These are phyloP conservation scores for Myotis findleyi DNA, from an alignment of 2,797 vertebrate genomes.

Conservation along the genomic window DNA sequence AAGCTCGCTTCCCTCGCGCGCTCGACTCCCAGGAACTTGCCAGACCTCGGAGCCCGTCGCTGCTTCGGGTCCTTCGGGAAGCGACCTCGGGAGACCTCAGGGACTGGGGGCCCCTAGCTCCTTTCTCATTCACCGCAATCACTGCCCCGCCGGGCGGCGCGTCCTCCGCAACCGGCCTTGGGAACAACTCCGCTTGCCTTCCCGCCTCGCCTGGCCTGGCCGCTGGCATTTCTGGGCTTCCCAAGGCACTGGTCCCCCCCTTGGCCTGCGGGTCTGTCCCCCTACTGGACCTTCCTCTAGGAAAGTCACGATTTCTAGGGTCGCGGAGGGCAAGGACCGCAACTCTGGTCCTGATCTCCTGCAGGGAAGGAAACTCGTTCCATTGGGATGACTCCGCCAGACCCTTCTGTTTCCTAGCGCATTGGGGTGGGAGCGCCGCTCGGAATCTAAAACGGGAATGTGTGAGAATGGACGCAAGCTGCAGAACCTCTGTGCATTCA, in stretches of 20 bases:
- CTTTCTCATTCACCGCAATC: not conserved
- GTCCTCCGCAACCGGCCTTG: not conserved
- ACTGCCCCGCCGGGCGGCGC: not conserved
- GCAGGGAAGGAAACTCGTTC: not conserved
- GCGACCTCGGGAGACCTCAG: not conserved
- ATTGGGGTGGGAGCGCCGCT: not conserved
- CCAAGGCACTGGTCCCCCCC: not conserved
- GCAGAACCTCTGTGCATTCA: not conserved
- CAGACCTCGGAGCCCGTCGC: not conserved
- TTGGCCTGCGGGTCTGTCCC: not conserved
- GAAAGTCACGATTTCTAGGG: not conserved
- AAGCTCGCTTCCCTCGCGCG: not conserved
- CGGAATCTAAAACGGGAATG: slow-evolving; percentile 7
- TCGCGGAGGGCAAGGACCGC: not conserved
- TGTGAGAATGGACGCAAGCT: slow-evolving; percentile 48
- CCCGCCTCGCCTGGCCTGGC: not conserved
- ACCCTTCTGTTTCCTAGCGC: not conserved
- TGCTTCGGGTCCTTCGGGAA: not conserved
- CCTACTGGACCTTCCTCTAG: not conserved
- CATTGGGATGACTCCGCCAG: not conserved
- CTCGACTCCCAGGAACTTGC: slow-evolving; percentile 54
- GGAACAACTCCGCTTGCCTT: not conserved
- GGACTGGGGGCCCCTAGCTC: not conserved
- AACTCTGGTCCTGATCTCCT: not conserved
- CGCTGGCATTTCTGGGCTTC: slow-evolving; percentile 25